These are phyloP conservation scores for Ditylenchus dipsaci DNA, from an alignment of 1,140 invertebrate genomes.

Conservation along the genomic window DNA sequence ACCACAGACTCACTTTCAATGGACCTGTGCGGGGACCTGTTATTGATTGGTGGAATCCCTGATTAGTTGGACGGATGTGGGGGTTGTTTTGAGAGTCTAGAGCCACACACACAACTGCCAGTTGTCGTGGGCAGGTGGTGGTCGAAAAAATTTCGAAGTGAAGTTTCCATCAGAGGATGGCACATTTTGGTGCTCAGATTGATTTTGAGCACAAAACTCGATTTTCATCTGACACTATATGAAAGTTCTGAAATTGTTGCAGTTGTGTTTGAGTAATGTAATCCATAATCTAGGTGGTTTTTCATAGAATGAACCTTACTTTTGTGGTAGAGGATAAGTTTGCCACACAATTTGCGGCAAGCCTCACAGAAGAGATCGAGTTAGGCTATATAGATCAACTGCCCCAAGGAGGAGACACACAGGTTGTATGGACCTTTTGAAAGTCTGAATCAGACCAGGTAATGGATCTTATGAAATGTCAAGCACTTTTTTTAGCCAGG, in stretches of 20 bases:
- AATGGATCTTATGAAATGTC: too few species aligned
- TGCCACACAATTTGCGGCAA: background rate
- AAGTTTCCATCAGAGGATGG: background rate
- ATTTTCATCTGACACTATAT: constrained; percentile 6
- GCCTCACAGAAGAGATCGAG: background rate
- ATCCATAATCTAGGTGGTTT: constrained; percentile 73
- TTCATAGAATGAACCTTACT: constrained; percentile 78
- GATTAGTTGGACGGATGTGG: background rate
- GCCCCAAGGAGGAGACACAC: background rate
- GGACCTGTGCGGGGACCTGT: background rate
- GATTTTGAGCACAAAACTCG: background rate
- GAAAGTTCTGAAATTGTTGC: constrained; percentile 1
- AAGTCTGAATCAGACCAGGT: background rate
- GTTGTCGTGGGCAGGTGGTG: background rate
- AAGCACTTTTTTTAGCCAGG: too few species aligned
- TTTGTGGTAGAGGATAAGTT: constrained; percentile 4
- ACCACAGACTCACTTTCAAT: background rate
- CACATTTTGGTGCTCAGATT: background rate
- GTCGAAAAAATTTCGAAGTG: background rate
- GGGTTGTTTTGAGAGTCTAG: background rate
- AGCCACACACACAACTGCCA: constrained; percentile 3
- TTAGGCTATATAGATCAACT: constrained; percentile 3
- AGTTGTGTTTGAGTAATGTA: constrained; percentile 38
- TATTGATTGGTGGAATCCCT: background rate
- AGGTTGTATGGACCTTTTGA: background rate